A percentile compares a stretch with the other conserved stretches of the same genome.
Conservation (phyloP, 2,888 invertebrate species). For the Drosophila meridiana region DNA sequence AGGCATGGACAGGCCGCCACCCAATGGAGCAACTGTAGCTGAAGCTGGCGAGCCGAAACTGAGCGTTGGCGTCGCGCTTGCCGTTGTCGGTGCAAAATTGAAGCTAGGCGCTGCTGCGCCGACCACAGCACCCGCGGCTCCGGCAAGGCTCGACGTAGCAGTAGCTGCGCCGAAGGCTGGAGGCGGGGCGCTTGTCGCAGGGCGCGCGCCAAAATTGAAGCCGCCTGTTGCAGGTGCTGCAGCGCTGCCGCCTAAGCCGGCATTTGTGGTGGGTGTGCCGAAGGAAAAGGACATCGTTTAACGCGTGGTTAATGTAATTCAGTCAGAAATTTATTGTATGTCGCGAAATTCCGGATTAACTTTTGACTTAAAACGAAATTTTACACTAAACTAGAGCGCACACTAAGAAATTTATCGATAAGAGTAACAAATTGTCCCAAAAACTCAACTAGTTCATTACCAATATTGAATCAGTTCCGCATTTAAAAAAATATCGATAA, state of each 20-base stretch:
- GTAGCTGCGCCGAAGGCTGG: constrained; percentile 54
- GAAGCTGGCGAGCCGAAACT: constrained; percentile 65
- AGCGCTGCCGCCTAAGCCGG: constrained; percentile 44
- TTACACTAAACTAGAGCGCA: constrained; percentile 11
- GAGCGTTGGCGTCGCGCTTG: constrained; percentile 48
- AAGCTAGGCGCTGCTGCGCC: constrained; percentile 36
- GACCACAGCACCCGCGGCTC: constrained; percentile 32
- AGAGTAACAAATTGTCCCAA: neutral
- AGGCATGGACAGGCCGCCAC: constrained; percentile 11
- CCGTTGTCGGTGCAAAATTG: constrained; percentile 32
- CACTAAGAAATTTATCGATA: constrained; percentile 19
- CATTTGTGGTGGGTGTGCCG: constrained; percentile 51
- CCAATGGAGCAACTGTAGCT: constrained; percentile 25
- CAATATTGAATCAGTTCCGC: neutral
- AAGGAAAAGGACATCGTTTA: constrained; percentile 62
- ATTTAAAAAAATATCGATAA: neutral
- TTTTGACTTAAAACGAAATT: constrained; percentile 17
- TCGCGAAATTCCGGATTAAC: neutral
- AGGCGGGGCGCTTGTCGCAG: constrained; percentile 55
- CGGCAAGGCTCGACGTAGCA: constrained; percentile 35
- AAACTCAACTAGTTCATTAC: constrained; percentile 1
- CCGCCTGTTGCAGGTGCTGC: constrained; percentile 42
- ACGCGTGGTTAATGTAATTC: neutral
- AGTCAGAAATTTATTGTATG: constrained; percentile 6
- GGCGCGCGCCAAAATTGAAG: constrained; percentile 70